Conservation (phyloP, 2,797 vertebrate genomes). For the Peromyscus nudipes region DNA sequence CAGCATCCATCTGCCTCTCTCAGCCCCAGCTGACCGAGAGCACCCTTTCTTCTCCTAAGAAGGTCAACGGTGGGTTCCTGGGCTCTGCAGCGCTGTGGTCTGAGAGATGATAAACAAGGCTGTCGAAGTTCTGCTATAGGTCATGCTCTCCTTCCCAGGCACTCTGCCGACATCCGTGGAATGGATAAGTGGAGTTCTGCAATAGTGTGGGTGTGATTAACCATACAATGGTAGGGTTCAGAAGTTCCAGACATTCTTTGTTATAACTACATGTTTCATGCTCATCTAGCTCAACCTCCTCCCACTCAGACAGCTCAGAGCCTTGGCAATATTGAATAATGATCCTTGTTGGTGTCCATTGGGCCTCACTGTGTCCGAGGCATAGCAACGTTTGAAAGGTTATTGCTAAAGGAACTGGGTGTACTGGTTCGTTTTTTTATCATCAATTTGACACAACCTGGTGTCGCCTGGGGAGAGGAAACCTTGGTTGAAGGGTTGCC, state of each 20-base stretch:
- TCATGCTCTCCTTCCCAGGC: not conserved
- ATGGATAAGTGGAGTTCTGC: not conserved
- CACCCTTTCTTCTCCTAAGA: not conserved
- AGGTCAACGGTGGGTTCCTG: not conserved
- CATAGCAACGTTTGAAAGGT: not conserved
- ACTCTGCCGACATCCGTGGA: not conserved
- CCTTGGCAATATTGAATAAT: accelerated
- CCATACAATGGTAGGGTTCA: not conserved
- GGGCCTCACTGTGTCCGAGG: not conserved
- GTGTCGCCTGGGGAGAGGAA: not conserved
- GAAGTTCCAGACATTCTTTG: not conserved
- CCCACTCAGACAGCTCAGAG: not conserved
- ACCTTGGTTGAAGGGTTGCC: not conserved
- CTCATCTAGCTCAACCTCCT: not conserved
- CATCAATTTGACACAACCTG: not conserved
- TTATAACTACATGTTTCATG: not conserved
- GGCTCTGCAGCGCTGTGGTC: too few species aligned
- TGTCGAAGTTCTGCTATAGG: not conserved
- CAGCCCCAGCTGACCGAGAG: accelerated
- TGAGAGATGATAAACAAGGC: not conserved
- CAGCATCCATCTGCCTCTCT: accelerated
- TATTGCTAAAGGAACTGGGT: not conserved
- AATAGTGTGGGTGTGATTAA: not conserved
- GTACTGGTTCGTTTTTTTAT: not conserved
- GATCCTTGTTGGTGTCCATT: not conserved